These are phyloP conservation scores for Sebastes fasciatus DNA, from an alignment of 2,113 vertebrate genomes.

Conservation along the genomic window DNA sequence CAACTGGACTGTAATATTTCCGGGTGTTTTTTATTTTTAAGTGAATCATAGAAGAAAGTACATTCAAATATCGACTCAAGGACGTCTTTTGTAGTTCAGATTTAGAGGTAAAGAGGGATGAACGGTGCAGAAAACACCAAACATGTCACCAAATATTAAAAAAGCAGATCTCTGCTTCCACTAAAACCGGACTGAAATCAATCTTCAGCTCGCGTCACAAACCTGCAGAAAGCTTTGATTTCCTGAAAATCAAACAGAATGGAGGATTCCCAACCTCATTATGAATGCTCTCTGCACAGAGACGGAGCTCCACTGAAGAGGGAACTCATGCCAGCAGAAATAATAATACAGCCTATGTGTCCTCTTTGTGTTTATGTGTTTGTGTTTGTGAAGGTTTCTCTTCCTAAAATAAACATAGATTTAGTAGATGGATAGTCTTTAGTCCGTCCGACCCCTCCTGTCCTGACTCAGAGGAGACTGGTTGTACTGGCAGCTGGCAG, in stretches of 20 bases:
- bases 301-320: background rate
- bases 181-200: background rate
- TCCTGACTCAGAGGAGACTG: too few species aligned
- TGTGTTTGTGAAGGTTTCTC: too few species aligned
- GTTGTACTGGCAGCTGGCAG: too few species aligned
- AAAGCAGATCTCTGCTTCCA: background rate
- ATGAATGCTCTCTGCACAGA: background rate
- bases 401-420: too few species aligned
- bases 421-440: too few species aligned
- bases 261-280: constrained; percentile 20
- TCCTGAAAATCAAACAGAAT: constrained; percentile 37
- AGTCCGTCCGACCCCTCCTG: too few species aligned
- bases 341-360: background rate
- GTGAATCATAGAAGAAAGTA: background rate
- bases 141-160: background rate
- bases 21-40: background rate
- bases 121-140: background rate
- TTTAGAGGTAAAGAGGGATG: background rate
- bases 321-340: background rate
- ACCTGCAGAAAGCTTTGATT: constrained; percentile 33
- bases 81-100: background rate
- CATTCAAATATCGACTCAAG: background rate
- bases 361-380: background rate
- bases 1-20: too few species aligned
- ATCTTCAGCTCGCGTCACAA: constrained; percentile 18